Conservation (phyloP, 2,888 invertebrate species). For the Cacoxenus indagator region DNA sequence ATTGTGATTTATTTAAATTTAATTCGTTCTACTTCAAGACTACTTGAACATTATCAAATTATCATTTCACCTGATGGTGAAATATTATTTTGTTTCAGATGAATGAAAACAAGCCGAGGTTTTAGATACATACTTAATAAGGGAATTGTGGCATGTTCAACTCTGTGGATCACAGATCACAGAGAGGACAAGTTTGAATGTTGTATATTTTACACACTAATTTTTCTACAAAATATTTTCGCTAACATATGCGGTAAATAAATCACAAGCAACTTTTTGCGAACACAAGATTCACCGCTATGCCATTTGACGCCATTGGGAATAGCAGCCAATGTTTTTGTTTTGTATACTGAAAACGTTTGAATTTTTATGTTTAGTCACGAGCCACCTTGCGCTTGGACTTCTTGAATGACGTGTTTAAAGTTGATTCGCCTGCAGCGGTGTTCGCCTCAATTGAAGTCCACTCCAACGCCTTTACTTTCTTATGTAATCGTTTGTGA, state of each 20-base stretch:
- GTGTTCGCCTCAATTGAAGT: neutral
- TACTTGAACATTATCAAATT: neutral
- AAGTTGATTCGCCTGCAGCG: neutral
- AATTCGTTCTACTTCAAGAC: neutral
- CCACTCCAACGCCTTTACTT: slow-evolving; percentile 24
- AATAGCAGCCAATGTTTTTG: no score
- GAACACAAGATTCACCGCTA: slow-evolving; percentile 69
- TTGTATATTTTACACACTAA: slow-evolving; percentile 5
- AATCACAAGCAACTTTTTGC: slow-evolving; percentile 7
- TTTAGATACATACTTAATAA: neutral
- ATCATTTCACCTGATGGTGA: no score
- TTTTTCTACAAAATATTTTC: slow-evolving; percentile 7
- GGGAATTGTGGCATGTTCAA: neutral
- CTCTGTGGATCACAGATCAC: neutral
- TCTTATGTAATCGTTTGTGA: slow-evolving; percentile 75
- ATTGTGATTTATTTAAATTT: neutral
- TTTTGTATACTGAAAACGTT: neutral
- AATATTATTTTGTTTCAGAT: no score
- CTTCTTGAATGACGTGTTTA: neutral
- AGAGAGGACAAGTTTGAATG: neutral
- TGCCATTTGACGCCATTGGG: neutral
- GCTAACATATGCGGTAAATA: slow-evolving; percentile 4
- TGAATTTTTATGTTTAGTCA: neutral
- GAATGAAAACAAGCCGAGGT: no score
- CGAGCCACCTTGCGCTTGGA: slow-evolving; percentile 1